Evolutionary conservation across 2,113 vertebrate genomes (phyloP), one percentile per base, ranked within the genome.

Genomic region (Anarrhichthys ocellatus): DNA sequence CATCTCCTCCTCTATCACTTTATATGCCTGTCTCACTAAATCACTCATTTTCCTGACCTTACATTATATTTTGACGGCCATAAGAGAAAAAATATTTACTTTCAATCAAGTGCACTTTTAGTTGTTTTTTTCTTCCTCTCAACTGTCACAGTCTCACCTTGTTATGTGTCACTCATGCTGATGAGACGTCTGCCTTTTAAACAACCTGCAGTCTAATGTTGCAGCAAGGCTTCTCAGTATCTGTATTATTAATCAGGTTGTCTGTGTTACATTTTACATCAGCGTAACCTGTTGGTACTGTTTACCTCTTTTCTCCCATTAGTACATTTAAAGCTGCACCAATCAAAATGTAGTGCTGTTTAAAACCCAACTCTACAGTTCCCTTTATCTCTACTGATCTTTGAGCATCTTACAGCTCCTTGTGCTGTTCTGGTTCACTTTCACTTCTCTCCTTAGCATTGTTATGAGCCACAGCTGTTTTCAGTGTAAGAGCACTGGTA

Each of bases 201-300:
- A 67, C 50, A 76, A 40, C 74, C 82, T 72, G 76, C 20, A 9
- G 61, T 89, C 64, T 89, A 81, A 81, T 40, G 87, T 80, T 84
- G 69, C 67, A 83, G 62, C 50, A 15, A 20, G 72, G 71, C 67
- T 78, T 58, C 80, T 59, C 65, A 50, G 69, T 64, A 36, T 64
- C 66, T 88, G 78, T 81, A 85, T 84, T 79, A 88, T 87, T 88
- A 50, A 88, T 83, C 56, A 88, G 46, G 76, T 84, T 56, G 82
- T 86, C 87, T 85, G 65, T 46, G 34, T 15, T 38, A 59, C 64
- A 78, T 85, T 58, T 38, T 61, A 71, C 62, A 64, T 52, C 75
- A 65, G 50, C 5, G 56, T 44, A 71, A 80, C 61, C 22, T 29
- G 17, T 59, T 63, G 2, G 34, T 24, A 46, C 59, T 80, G 18